A percentile compares a stretch with the other conserved stretches of the same genome.
These are phyloP conservation scores for Drosophila tanythrix DNA, from an alignment of 2,888 invertebrate species.

Conservation along the genomic window DNA sequence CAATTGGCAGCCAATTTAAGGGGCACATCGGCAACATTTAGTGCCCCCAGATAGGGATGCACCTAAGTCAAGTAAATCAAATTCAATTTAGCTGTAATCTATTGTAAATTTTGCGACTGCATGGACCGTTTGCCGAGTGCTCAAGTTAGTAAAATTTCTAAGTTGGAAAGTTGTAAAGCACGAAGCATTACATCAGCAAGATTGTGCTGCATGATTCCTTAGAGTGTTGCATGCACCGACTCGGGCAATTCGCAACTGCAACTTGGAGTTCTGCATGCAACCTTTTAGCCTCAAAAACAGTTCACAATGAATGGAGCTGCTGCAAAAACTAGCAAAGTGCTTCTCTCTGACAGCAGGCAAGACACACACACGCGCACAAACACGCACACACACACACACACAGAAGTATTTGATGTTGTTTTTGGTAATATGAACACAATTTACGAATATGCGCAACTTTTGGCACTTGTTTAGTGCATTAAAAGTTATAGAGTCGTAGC, in stretches of 20 bases:
- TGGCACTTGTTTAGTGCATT: conserved; percentile 70
- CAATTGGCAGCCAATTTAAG: conserved; percentile 12
- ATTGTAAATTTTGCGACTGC: conserved; percentile 11
- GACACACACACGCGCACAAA: conserved; percentile 1
- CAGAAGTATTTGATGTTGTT: background rate
- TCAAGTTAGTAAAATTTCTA: conserved; percentile 9
- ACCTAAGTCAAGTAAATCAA: conserved; percentile 28
- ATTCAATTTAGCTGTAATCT: conserved; percentile 17
- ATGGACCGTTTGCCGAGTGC: background rate
- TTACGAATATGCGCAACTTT: conserved; percentile 56
- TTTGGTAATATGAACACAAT: conserved; percentile 18
- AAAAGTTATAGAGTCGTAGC: conserved; percentile 47
- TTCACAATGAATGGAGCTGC: conserved; percentile 11
- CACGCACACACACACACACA: background rate
- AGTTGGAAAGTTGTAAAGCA: background rate
- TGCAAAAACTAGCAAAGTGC: conserved; percentile 43
- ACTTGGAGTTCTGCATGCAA: conserved; percentile 42
- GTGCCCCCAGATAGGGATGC: conserved; percentile 7
- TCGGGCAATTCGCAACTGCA: conserved; percentile 37
- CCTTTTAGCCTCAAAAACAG: conserved; percentile 1
- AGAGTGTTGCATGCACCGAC: conserved; percentile 32
- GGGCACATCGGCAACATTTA: background rate
- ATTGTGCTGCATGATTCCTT: conserved; percentile 3
- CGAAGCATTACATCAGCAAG: conserved; percentile 2
- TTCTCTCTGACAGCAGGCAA: conserved; percentile 29